Evolutionary conservation across 2,888 invertebrate species (phyloP), one percentile per base, ranked within the genome.

Genomic region (Chaetoderma sp.): DNA sequence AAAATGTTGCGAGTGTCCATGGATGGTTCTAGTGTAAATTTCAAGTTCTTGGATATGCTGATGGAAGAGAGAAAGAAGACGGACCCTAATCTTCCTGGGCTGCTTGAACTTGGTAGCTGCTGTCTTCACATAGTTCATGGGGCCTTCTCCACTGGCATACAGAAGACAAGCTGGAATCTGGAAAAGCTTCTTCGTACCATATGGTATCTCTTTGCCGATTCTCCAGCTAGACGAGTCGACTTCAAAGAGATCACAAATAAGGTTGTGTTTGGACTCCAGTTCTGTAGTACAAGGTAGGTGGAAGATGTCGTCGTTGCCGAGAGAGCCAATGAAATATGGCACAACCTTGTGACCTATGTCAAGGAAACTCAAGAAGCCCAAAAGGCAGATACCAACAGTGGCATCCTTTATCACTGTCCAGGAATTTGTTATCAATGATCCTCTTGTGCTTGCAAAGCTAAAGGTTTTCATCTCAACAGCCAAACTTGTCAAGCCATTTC

Each of bases 51-150:
- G 27, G 45, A 21, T 23, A 16, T 56, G 33, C 27, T 23, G 25
- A 6, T 36, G 27, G 23, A 47, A 8, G 49, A 5, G 21, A 3
- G 27, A 4, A 2, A 25, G 16, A n/a, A n/a, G n/a, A n/a, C n/a
- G n/a, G n/a, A n/a, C n/a, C n/a, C n/a, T n/a, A 27, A 8, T 23
- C 23, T 4, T 5, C 10, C 25, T n/a, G n/a, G n/a, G 13, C 44
- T 77, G 10, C 39, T 82, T n/a, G 68, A 79, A 18, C 60, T 80
- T 18, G 79, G 79, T 23, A 73, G 69, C 47, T 83, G 81, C 56
- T 77, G 78, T 27, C 65, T 83, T 6, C 81, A 82, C 60, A 68
- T 70, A 25, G 60, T 80, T 16, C 76, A 83, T 67, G 74, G 77
- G 21, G 73, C 77, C 18, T 79, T 81, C 27, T 76, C 76, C 67